phyloP scores from a whole-genome alignment of 2,888 invertebrate genomes.

The Drosophila mettleri region DNA sequence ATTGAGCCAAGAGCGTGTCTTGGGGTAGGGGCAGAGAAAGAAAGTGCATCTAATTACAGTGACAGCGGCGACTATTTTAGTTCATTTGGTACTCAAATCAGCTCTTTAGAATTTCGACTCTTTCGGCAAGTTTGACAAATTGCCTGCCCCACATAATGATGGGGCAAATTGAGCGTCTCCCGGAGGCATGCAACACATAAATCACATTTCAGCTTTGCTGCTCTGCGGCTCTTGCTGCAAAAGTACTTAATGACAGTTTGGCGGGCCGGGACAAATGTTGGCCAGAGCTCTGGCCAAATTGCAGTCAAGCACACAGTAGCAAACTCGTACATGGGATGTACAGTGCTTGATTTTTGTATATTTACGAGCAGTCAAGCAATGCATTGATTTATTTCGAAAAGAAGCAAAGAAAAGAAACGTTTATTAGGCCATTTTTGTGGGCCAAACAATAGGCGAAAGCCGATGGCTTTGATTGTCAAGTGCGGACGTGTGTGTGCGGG shows the following conservation, averaged over 20 bases:
- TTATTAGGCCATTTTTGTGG: slow-evolving; percentile 24
- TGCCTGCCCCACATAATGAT: slow-evolving; percentile 40
- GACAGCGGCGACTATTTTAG: slow-evolving; percentile 2
- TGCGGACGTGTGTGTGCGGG: neutral
- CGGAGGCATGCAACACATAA: slow-evolving; percentile 35
- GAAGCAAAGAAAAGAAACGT: neutral
- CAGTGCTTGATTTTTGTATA: slow-evolving; percentile 11
- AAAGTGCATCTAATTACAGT: slow-evolving; percentile 30
- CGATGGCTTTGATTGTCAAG: too few species aligned
- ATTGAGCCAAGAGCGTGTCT: slow-evolving; percentile 1
- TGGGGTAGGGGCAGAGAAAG: neutral
- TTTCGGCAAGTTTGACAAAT: slow-evolving; percentile 51
- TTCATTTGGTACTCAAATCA: slow-evolving; percentile 31
- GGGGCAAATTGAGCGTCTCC: slow-evolving; percentile 22
- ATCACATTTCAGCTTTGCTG: slow-evolving; percentile 31
- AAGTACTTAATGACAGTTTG: slow-evolving; percentile 45
- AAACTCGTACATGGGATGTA: neutral
- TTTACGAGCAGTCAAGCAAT: slow-evolving; percentile 22
- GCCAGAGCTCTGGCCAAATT: slow-evolving; percentile 19
- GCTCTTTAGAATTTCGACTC: slow-evolving; percentile 8
- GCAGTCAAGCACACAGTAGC: slow-evolving; percentile 13
- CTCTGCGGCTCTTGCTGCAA: slow-evolving; percentile 38
- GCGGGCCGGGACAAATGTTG: slow-evolving; percentile 4
- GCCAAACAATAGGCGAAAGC: slow-evolving; percentile 21
- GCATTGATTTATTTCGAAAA: slow-evolving; percentile 35